A percentile compares a stretch with the other conserved stretches of the same genome.
Conservation (phyloP, 2,888 invertebrate species). For the Scotopteryx bipunctaria region DNA sequence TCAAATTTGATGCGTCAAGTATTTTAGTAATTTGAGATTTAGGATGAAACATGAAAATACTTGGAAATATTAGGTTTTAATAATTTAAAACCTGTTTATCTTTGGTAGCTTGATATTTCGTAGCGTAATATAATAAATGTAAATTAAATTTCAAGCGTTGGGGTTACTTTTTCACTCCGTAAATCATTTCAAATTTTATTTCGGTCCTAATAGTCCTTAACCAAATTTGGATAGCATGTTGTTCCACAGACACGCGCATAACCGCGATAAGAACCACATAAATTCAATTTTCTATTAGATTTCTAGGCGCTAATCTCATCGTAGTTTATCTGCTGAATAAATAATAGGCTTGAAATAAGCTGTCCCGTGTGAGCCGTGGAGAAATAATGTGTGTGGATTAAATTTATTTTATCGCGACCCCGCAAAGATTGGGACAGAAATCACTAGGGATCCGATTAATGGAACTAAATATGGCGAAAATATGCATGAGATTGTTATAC, state of each 20-base stretch:
- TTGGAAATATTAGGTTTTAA: too few relatives aligned
- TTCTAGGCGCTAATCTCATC: conserved; percentile 64
- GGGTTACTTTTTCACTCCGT: conserved; percentile 17
- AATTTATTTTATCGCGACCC: conserved; percentile 61
- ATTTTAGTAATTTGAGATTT: too few relatives aligned
- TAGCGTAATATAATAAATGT: too few relatives aligned
- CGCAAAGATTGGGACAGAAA: conserved; percentile 60
- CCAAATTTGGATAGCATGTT: conserved; percentile 64
- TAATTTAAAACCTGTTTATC: too few relatives aligned
- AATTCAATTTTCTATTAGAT: conserved; percentile 72
- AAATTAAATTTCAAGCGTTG: neutral
- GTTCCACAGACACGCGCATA: conserved; percentile 64
- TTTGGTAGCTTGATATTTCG: too few relatives aligned
- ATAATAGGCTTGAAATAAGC: conserved; percentile 67
- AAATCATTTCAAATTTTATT: conserved; percentile 33
- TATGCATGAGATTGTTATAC: neutral
- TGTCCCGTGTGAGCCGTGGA: conserved; percentile 59
- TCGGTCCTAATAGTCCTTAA: conserved; percentile 45
- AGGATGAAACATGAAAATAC: too few relatives aligned
- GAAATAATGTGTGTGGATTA: conserved; percentile 76
- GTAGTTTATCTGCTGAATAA: conserved; percentile 67
- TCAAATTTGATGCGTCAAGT: neutral
- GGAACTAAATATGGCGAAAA: neutral
- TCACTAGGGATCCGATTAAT: conserved; percentile 28
- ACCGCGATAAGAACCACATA: conserved; percentile 67